phyloP scores from a whole-genome alignment of 2,797 vertebrate genomes.

The Tachyglossus aculeatus region DNA sequence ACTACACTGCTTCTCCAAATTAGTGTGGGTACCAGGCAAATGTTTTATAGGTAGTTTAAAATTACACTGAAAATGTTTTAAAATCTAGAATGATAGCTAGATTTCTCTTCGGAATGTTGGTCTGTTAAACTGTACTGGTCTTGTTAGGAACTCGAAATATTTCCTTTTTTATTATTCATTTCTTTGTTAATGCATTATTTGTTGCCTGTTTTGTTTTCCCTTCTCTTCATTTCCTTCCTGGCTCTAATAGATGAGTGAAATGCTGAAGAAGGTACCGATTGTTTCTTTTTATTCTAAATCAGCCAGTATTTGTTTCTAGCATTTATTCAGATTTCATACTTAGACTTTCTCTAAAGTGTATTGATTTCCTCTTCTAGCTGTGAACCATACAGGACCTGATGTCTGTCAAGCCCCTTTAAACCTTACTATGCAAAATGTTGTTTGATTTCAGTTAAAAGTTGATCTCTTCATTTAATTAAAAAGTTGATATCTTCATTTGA shows the following conservation, averaged over 20 bases:
- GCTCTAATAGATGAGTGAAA: slow-evolving; percentile 83
- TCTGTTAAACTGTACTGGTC: background rate
- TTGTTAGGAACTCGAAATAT: background rate
- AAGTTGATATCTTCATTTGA: background rate
- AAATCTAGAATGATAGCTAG: background rate
- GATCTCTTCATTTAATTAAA: background rate
- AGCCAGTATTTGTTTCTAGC: background rate
- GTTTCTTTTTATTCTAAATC: background rate
- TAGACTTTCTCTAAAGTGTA: background rate
- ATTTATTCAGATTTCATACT: background rate
- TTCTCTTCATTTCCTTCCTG: slow-evolving; percentile 66
- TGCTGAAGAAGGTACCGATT: slow-evolving; percentile 74
- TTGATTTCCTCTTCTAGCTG: background rate
- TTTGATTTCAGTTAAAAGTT: background rate
- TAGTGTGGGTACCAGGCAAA: background rate
- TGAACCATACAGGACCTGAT: background rate
- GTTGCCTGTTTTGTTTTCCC: slow-evolving; percentile 8
- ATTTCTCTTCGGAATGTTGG: background rate
- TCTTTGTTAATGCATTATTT: slow-evolving; percentile 16
- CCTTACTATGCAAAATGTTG: background rate
- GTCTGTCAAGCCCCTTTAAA: background rate
- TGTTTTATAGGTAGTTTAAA: background rate
- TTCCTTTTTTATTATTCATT: slow-evolving; percentile 5
- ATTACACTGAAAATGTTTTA: background rate
- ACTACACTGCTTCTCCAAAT: rapidly evolving